These are phyloP conservation scores for Cirrhinus mrigala DNA, from an alignment of 2,797 vertebrate genomes.

Conservation along the genomic window DNA sequence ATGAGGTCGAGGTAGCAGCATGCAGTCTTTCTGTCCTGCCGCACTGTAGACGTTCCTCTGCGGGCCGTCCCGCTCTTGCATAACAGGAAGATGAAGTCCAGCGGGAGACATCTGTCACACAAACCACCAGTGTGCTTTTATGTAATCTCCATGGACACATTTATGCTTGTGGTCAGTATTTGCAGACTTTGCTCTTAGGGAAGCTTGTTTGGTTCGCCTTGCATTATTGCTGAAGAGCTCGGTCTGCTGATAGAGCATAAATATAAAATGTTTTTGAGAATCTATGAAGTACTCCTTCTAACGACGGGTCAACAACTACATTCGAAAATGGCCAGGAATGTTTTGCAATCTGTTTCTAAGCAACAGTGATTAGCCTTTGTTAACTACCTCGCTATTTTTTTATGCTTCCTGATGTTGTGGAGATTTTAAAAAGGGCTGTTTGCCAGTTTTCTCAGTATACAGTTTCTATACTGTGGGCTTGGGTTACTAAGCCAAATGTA, in stretches of 20 bases:
- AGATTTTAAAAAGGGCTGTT: not conserved
- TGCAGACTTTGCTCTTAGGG: not conserved
- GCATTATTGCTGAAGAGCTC: not conserved
- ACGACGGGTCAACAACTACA: not conserved
- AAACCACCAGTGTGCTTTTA: slow-evolving; percentile 70
- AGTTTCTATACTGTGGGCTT: not conserved
- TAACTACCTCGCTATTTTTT: not conserved
- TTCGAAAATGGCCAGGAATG: not conserved
- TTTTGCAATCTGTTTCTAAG: slow-evolving; percentile 22
- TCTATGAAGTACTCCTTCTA: not conserved
- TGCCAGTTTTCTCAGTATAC: not conserved
- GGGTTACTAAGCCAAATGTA: slow-evolving; percentile 17
- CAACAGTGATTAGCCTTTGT: slow-evolving; percentile 37
- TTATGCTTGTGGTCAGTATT: slow-evolving; percentile 22
- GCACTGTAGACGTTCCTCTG: slow-evolving; percentile 13
- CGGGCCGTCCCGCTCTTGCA: slow-evolving; percentile 59
- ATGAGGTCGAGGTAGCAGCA: slow-evolving; percentile 4
- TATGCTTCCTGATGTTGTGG: not conserved
- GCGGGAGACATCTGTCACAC: slow-evolving; percentile 75
- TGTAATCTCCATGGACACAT: slow-evolving; percentile 69
- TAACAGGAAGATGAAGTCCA: slow-evolving; percentile 74
- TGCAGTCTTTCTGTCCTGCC: slow-evolving; percentile 11
- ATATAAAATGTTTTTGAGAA: slow-evolving; percentile 9
- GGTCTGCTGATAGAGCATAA: slow-evolving; percentile 1
- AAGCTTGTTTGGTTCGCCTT: slow-evolving; percentile 14